A percentile compares a stretch with the other conserved stretches of the same genome.
phyloP scores from a whole-genome alignment of 2,888 invertebrate genomes.

The Maniola hyperantus region DNA sequence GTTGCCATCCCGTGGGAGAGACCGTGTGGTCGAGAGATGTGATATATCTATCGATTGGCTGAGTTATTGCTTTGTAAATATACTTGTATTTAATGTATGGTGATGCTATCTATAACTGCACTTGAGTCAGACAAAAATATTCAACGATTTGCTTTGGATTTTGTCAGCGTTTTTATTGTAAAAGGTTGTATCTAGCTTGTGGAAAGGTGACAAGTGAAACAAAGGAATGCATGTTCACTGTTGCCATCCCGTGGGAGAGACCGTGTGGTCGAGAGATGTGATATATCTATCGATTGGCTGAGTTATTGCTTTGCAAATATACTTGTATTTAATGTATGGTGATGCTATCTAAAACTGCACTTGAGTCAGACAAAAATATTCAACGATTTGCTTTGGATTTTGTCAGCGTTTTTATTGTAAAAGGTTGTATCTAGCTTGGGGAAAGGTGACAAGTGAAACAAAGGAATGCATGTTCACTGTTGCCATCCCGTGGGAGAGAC shows the following conservation, averaged over 20 bases:
- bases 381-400: no score
- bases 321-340: no score
- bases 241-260: constrained; percentile 36
- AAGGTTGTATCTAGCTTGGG: neutral
- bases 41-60: constrained; percentile 36
- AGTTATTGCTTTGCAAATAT: constrained; percentile 44
- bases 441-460: constrained; percentile 33
- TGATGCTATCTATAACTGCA: neutral
- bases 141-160: neutral
- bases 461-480: constrained; percentile 27
- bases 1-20: constrained; percentile 36
- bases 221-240: constrained; percentile 27
- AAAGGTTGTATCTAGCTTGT: no score
- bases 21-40: constrained; percentile 34
- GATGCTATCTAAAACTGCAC: no score
- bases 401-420: neutral
- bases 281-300: constrained; percentile 36
- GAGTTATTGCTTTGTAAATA: constrained; percentile 29
- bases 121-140: neutral
- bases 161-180: no score
- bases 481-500: constrained; percentile 36
- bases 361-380: no score
- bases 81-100: neutral
- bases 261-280: constrained; percentile 35
- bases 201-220: constrained; percentile 34